These are phyloP conservation scores for Phoxinus phoxinus DNA, from an alignment of 2,113 vertebrate species.

Conservation along the genomic window DNA sequence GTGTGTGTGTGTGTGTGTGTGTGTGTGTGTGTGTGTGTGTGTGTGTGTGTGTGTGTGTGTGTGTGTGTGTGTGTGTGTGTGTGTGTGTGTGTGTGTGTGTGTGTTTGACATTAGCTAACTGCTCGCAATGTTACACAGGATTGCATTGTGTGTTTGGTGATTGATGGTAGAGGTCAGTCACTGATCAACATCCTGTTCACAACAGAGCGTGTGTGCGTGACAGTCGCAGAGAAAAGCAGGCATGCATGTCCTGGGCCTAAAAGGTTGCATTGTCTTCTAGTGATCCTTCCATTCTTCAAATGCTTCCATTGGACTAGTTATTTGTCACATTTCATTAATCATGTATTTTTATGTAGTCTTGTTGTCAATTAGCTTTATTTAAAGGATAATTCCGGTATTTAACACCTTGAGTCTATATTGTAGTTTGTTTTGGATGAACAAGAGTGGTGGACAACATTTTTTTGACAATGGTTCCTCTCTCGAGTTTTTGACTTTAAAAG, in stretches of 20 bases:
- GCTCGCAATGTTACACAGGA: constrained; percentile 58
- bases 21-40: too few species aligned
- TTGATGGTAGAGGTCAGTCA: constrained; percentile 63
- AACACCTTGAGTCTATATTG: too few species aligned
- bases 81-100: constrained; percentile 10
- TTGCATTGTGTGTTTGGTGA: constrained; percentile 66
- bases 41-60: too few species aligned
- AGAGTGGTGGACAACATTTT: too few species aligned
- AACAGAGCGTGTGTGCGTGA: constrained; percentile 13
- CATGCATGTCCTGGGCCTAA: neutral
- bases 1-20: too few species aligned
- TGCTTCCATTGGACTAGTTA: neutral
- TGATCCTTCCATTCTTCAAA: constrained; percentile 33
- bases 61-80: neutral
- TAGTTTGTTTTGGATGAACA: too few species aligned
- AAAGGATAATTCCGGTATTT: too few species aligned
- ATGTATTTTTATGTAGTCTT: neutral
- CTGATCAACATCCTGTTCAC: constrained; percentile 64
- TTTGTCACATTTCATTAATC: neutral
- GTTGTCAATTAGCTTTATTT: neutral
- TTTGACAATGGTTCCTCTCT: too few species aligned
- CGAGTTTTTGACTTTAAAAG: too few species aligned
- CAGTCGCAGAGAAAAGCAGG: neutral
- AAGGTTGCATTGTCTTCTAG: constrained; percentile 21
- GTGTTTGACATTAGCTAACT: constrained; percentile 56